Evolutionary conservation across 2,797 vertebrate genomes (phyloP).

Genomic region (Antennarius maculatus): DNA sequence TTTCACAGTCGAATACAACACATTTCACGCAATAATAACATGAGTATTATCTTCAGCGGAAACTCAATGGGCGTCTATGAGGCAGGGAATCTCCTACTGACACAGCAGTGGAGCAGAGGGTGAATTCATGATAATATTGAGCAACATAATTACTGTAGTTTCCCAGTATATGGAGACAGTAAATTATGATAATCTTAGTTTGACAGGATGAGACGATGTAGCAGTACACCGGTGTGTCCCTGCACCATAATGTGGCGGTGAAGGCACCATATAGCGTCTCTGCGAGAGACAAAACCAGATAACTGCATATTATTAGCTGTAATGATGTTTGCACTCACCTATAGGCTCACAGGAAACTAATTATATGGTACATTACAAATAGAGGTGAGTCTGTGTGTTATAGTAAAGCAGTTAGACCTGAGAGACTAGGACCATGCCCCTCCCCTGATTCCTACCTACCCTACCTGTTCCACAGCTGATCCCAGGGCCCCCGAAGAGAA

Average conservation of each 20-base stretch:
- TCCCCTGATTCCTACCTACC: slow-evolving; percentile 21
- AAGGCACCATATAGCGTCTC: slow-evolving; percentile 20
- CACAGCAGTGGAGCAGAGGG: no score
- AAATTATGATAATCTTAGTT: slow-evolving; percentile 9
- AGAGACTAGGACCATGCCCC: slow-evolving; percentile 28
- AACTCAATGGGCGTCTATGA: no score
- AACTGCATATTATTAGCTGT: slow-evolving; percentile 18
- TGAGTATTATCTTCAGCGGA: no score
- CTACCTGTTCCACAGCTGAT: slow-evolving; percentile 30
- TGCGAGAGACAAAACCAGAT: slow-evolving; percentile 12
- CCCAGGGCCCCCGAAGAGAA: not conserved
- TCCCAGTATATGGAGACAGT: not conserved
- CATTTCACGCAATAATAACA: no score
- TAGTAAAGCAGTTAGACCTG: slow-evolving; percentile 18
- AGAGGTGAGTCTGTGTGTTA: slow-evolving; percentile 7
- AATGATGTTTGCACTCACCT: slow-evolving; percentile 35
- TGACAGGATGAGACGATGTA: not conserved
- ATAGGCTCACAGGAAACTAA: slow-evolving; percentile 30
- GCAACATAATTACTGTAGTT: slow-evolving; percentile 11
- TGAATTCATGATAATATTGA: not conserved
- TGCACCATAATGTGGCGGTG: slow-evolving; percentile 9
- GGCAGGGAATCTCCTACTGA: not conserved
- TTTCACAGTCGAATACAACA: no score
- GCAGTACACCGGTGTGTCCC: slow-evolving; percentile 19
- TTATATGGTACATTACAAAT: slow-evolving; percentile 39